Base-by-base conservation (phyloP, 2,113 vertebrate species). In the Accipiter virgatus region DNA sequence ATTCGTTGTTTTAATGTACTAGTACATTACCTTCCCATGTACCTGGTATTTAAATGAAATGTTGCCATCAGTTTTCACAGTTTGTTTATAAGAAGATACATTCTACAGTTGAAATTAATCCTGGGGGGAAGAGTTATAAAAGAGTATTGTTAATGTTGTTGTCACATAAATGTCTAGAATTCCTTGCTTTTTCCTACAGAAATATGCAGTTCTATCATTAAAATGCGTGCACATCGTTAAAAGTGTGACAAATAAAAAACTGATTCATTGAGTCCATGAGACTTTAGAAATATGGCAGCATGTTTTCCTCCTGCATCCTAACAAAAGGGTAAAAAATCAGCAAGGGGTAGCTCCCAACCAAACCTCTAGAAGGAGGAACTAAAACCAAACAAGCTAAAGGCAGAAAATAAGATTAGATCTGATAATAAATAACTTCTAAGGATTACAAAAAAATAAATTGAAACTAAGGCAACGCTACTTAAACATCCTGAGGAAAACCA, bases 21-120 rank as follows among this genome's bases (percentile, higher is more conserved):
- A 72, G 45, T 92, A 77, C 31, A 86, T 88, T 97, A 93, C 45
- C 32, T 96, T 97, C 92, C 90, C 67, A 87, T 78, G 59, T 88
- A 96, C 9, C 47, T 87, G 42, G 13, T 95, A 96, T 80, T 78
- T 58, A 93, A 90, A 97, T 97, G 66, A 96, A 95, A 96, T 94
- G 71, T 71, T 97, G 86, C 20, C 40, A 93, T 94, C 81, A 65
- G 87, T 92, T 97, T 97, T 85, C 90, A 80, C 79, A 89, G 81
- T 90, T 93, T 93, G 59, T 96, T 97, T 96, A 48, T 78, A 85
- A 88, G 91, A 95, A 96, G 93, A 86, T 83, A 88, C 73, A 59
- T 59, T 93, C 43, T 63, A 95, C 65, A 96, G 61, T 2, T 95
- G 43, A 96, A 97, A 97, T 89, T 90, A 73, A 70, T 95, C 48